phyloP scores from a whole-genome alignment of 2,888 invertebrate species.

The Oegoconia quadripuncta region DNA sequence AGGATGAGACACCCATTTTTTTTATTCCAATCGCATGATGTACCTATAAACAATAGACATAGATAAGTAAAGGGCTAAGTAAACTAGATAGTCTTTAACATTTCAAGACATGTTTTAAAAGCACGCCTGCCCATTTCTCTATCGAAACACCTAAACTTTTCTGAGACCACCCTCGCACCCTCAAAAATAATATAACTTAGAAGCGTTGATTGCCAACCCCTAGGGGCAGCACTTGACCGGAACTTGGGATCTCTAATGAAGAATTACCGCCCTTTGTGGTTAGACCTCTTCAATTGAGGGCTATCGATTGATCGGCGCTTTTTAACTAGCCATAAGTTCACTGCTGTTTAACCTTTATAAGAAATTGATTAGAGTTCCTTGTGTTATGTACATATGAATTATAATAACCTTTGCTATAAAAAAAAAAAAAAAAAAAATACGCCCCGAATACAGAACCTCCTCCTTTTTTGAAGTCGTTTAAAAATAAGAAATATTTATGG shows the following conservation, averaged over 20 bases:
- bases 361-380: neutral
- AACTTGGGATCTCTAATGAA: slow-evolving; percentile 63
- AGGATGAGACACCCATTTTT: too few relatives aligned
- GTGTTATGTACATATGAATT: too few relatives aligned
- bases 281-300: slow-evolving; percentile 30
- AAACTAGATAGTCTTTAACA: neutral
- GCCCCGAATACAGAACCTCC: too few relatives aligned
- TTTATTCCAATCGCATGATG: too few relatives aligned
- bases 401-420: too few relatives aligned
- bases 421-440: too few relatives aligned
- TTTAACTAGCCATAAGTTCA: slow-evolving; percentile 19
- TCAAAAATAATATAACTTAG: slow-evolving; percentile 57
- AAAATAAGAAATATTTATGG: too few relatives aligned
- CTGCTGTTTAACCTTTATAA: neutral
- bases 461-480: too few relatives aligned
- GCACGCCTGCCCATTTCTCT: neutral
- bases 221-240: slow-evolving; percentile 65
- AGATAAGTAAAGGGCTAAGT: too few relatives aligned
- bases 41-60: too few relatives aligned
- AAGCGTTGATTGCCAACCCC: slow-evolving; percentile 66
- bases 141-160: slow-evolving; percentile 14
- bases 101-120: neutral
- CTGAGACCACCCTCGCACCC: slow-evolving; percentile 28
- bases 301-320: slow-evolving; percentile 27
- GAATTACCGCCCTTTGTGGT: slow-evolving; percentile 64